Evolutionary conservation across 2,113 vertebrate species (phyloP), one percentile per base, ranked within the genome.

Genomic region (Dipodomys stephensi): DNA sequence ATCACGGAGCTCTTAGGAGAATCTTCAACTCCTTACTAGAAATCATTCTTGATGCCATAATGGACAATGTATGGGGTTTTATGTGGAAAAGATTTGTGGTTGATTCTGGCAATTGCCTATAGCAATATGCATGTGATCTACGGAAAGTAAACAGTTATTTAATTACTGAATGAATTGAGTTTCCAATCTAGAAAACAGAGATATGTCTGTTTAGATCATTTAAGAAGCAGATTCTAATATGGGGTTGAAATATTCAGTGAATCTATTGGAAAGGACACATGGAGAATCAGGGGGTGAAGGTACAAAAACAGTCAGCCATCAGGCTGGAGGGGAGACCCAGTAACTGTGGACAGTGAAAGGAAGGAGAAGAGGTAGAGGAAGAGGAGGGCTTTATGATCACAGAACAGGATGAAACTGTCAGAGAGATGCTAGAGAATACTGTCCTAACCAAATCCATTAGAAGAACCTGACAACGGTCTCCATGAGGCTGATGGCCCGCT

Each of bases 241-340:
- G 35, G 20, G 16, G 12, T 64, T 62, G 53, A 25, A 69, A 76
- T 28, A 28, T 16, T 7, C 15, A 68, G 35, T 4, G 15, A 7
- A 7, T 32, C 65, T 65, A 28, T 46, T 32, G 10, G 23, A 6
- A 20, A 15, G 65, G 53, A 25, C 7, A 64, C 0, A 0, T 2
- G 2, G 15, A 64, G 6, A 13, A 19, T 11, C 62, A 74, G 73
- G 53, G 6, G 1, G 18, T 46, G 25, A 64, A 22, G 39, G 6
- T 69, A 4, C 18, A 30, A 64, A 69, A 16, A 10, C 20, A 64
- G 72, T 5, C 5, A 6, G 57, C 71, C 44, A 78, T 30, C 28
- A 39, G 25, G 28, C 10, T 25, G 6, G 4, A 32, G 8, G 18
- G 0, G 0, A 60, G 1, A 2, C 44, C 65, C 88, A 16, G 30